Evolutionary conservation across 2,888 invertebrate species (phyloP), one percentile per base, ranked within the genome.

Genomic region (Helleia helle): DNA sequence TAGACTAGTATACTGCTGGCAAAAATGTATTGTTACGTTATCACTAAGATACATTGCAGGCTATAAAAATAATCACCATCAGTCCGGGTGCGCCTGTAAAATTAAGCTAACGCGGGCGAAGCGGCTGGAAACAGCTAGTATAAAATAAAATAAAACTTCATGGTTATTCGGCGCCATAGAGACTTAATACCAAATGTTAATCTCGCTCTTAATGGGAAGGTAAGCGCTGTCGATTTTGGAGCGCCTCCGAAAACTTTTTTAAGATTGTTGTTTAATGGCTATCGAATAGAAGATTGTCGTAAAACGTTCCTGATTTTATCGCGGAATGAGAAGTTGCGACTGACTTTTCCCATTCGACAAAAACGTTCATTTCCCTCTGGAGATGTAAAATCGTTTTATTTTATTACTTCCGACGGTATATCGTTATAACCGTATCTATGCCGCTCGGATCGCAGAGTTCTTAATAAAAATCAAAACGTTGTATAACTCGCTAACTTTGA

Each of bases 381-480:
- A 79, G 80, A 83, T 81, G 83, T 83, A 80, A 83, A 84, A 83
- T 81, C 80, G 81, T 83, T 84, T 84, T 80, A 83, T 84, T 84
- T 81, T 84, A 83, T 83, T 80, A 79, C 79, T 79, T 80, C 80
- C 80, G 66, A 66, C 71, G 70, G 73, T 81, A 80, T 79, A 81
- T 76, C 73, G 72, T 71, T 75, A 75, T 73, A 77, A 72, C 69
- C 66, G 62, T 65, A 61, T 62, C 64, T 63, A 64, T 69, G 65
- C 62, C 66, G 58, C 59, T 59, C 60, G 57, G 59, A 65, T 67
- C 49, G 51, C 50, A 62, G 65, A 68, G 54, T 66, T 71, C 56
- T 65, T 66, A 65, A 64, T 64, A 63, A 67, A 70, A 60, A 68
- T 62, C 57, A 52, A 58, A 60, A 47, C 42, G 47, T 49, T 56